A percentile compares a stretch with the other conserved stretches of the same genome.
These are phyloP conservation scores for Pseudorasbora parva DNA, from an alignment of 2,113 vertebrate species.

Conservation along the genomic window DNA sequence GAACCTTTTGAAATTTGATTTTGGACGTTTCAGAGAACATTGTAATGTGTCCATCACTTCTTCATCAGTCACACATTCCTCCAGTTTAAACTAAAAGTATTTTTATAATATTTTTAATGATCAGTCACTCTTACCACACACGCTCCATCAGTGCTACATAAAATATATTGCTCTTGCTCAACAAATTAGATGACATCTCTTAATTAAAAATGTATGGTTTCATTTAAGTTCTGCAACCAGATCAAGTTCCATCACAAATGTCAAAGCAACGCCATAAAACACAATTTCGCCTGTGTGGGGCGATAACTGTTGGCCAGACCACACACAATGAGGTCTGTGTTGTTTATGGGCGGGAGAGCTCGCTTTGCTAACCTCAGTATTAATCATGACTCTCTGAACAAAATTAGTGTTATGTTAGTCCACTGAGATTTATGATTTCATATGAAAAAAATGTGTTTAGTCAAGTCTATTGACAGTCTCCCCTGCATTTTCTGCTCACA, in stretches of 20 bases:
- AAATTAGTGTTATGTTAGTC: not conserved
- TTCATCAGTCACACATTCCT: not conserved
- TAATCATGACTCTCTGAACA: constrained; percentile 27
- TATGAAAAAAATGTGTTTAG: not conserved
- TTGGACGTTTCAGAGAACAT: no score
- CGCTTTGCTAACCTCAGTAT: constrained; percentile 3
- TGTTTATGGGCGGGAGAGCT: constrained; percentile 24
- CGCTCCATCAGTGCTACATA: constrained; percentile 2
- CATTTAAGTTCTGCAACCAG: constrained; percentile 30
- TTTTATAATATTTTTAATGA: not conserved
- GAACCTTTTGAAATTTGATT: not conserved
- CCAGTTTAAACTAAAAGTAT: not conserved
- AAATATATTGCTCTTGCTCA: constrained; percentile 33
- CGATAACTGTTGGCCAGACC: constrained; percentile 22
- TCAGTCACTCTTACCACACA: constrained; percentile 27
- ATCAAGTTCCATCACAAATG: constrained; percentile 41
- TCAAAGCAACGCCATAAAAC: constrained; percentile 41
- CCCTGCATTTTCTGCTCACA: no score
- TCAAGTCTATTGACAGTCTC: not conserved
- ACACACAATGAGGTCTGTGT: constrained; percentile 20
- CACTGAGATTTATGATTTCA: not conserved
- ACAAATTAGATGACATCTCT: constrained; percentile 42
- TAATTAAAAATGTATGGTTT: constrained; percentile 46
- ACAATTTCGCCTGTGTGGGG: constrained; percentile 20
- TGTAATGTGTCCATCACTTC: not conserved